These are phyloP conservation scores for Drosophila punjabiensis DNA, from an alignment of 1,140 invertebrate species.

Conservation along the genomic window DNA sequence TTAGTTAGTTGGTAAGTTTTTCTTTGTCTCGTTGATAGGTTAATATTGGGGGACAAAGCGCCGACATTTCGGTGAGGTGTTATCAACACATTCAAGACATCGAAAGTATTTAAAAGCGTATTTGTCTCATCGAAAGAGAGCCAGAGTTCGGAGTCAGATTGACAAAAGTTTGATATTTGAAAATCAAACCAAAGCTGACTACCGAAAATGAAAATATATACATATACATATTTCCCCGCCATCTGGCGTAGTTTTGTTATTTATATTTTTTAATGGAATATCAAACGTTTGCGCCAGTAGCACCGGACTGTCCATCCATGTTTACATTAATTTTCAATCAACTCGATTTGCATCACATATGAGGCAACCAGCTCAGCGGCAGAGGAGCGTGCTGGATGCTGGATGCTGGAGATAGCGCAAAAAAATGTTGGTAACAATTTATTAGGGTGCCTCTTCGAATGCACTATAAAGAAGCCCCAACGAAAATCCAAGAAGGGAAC, in stretches of 20 bases:
- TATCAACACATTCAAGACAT: slow-evolving; percentile 58
- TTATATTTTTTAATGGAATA: slow-evolving; percentile 35
- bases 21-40: slow-evolving; percentile 27
- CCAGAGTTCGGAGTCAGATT: background rate
- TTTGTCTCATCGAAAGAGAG: slow-evolving; percentile 38
- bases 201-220: slow-evolving; percentile 51
- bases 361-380: slow-evolving; percentile 24
- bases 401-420: slow-evolving; percentile 9
- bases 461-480: background rate
- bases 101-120: slow-evolving; percentile 72
- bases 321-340: slow-evolving; percentile 82
- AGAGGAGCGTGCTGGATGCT: slow-evolving; percentile 16
- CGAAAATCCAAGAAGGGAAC: background rate
- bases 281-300: slow-evolving; percentile 45
- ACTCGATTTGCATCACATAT: slow-evolving; percentile 74
- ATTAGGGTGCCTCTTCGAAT: slow-evolving; percentile 2
- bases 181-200: slow-evolving; percentile 66
- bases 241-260: slow-evolving; percentile 6
- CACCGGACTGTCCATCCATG: slow-evolving; percentile 54
- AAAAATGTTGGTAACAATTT: slow-evolving; percentile 10
- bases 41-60: slow-evolving; percentile 38
- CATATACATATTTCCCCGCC: background rate
- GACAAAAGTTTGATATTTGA: slow-evolving; percentile 31
- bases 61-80: slow-evolving; percentile 37
- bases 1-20: slow-evolving; percentile 36